Base-by-base conservation (phyloP, 2,113 vertebrate genomes). In the Cettia cetti region DNA sequence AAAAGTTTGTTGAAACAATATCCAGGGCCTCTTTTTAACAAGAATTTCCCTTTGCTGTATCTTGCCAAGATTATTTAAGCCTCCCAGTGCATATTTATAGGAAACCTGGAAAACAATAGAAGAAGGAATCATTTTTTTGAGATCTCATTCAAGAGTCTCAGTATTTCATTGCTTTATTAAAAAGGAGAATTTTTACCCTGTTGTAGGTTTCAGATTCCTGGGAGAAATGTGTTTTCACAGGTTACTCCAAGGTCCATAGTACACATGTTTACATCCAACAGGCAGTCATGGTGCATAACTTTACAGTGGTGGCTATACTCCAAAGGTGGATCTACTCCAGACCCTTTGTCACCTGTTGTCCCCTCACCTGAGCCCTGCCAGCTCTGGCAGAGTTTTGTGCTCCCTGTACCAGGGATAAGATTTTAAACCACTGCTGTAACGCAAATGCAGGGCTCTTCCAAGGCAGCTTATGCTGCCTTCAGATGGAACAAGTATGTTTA, bases 41-140 rank as follows among this genome's bases (percentile, higher is more conserved):
- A 93, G 92, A 90, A 93, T 94, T 97, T 97, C 95, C 95, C 94
- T 93, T 90, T 80, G 53, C 95, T 88, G 2, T 66, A 82, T 78
- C 76, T 94, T 89, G 96, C 95, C 96, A 97, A 93, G 87, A 94
- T 94, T 95, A 94, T 94, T 95, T 94, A 95, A 96, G 85, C 84
- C 74, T 94, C 81, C 64, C 65, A 89, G 85, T 59, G 76, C 81
- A 94, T 89, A 91, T 82, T 94, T 85, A 86, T 78, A 84, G 80
- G 92, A 94, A 86, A 90, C 60, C 52, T 92, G 82, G 85, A 92
- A 61, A 82, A 66, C n/a, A 77, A 82, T 93, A 39, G 93, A 90
- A 83, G 42, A 37, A 89, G 37, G 59, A 87, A 65, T 91, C 45
- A 26, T 64, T 90, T 84, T 88, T 86, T 76, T 82, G 30, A 90